Base-by-base conservation (phyloP, 1,140 invertebrate genomes). In the Olivierus martensii region DNA sequence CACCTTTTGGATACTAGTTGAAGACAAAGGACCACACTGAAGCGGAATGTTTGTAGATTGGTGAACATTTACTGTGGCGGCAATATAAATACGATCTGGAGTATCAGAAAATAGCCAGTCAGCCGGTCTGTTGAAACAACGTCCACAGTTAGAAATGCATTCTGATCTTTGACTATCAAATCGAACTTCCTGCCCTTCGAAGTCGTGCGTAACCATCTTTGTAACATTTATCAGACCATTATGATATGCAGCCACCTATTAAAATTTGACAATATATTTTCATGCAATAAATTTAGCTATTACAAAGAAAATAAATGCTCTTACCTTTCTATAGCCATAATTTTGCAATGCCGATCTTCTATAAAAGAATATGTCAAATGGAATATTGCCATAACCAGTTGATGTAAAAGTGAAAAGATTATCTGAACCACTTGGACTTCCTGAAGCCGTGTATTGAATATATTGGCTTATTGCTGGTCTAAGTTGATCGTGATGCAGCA, bases 291-390 rank as follows among this genome's bases (percentile, higher is more conserved):
- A 38, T 7, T n/a, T n/a, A n/a, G n/a, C n/a, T n/a, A n/a, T n/a
- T n/a, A n/a, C n/a, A n/a, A n/a, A n/a, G n/a, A n/a, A n/a, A n/a
- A n/a, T n/a, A 41, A 28, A 28, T 28, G 1, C 28, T 6, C 28
- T 47, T 53, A 57, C 56, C 48, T 57, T 57, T 44, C 53, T 51
- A 7, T 57, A 53, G 19, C 41, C 46, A 19, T 50, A 57, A 35
- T 46, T 51, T 35, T 52, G 49, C 11, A 42, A 44, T 36, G 56
- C 42, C 21, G 48, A 52, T 69, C 65, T 18, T 55, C 61, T 66
- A 35, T 71, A 69, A 22, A 69, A 62, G 2, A 68, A 62, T 19
- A 69, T 66, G 45, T 68, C 66, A 14, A 74, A 56, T 28, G 70
- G 70, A 35, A 67, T 63, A 43, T 67, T 59, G 46, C 67, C 68